Percentiles rank a stretch among this genome's conserved stretches.
phyloP scores from a whole-genome alignment of 1,140 invertebrate species.

The Uloborus diversus region DNA sequence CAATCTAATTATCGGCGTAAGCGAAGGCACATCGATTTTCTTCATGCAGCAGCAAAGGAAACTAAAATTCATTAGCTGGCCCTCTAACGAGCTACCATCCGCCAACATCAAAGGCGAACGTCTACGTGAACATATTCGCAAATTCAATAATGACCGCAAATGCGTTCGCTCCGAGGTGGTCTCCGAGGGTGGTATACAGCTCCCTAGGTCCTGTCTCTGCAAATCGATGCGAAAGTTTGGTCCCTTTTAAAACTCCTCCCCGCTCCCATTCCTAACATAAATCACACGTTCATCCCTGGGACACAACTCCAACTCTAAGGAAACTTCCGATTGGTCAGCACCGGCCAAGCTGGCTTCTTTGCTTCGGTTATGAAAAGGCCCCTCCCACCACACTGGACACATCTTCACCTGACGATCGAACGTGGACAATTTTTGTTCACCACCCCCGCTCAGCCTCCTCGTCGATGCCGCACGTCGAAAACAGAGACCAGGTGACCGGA shows the following conservation, averaged over 20 bases:
- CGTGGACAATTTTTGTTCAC: conserved; percentile 8
- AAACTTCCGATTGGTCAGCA: conserved; percentile 53
- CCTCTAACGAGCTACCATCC: conserved; percentile 16
- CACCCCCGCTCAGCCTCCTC: conserved; percentile 1
- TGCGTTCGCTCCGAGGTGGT: conserved; percentile 34
- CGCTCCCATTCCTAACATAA: conserved; percentile 36
- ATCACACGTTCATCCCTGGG: conserved; percentile 46
- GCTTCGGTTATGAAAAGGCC: conserved; percentile 47
- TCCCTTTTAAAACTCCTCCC: conserved; percentile 55
- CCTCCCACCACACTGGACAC: conserved; percentile 35
- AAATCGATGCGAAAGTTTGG: conserved; percentile 50
- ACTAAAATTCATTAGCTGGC: conserved; percentile 54
- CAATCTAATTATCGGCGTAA: conserved; percentile 52
- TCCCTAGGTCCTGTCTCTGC: conserved; percentile 36
- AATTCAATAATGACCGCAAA: conserved; percentile 55
- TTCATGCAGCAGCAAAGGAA: conserved; percentile 50
- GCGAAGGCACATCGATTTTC: conserved; percentile 52
- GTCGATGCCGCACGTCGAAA: too few relatives aligned
- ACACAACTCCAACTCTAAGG: conserved; percentile 19
- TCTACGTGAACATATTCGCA: conserved; percentile 54
- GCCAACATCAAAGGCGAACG: conserved; percentile 32
- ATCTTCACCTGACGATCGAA: conserved; percentile 35
- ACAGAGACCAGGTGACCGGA: too few relatives aligned
- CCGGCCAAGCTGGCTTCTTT: conserved; percentile 47
- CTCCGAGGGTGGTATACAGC: conserved; percentile 35